Evolutionary conservation across 2,113 vertebrate genomes (phyloP), one percentile per base, ranked within the genome.

Genomic region (Boulengeromyrus knoepffleri): DNA sequence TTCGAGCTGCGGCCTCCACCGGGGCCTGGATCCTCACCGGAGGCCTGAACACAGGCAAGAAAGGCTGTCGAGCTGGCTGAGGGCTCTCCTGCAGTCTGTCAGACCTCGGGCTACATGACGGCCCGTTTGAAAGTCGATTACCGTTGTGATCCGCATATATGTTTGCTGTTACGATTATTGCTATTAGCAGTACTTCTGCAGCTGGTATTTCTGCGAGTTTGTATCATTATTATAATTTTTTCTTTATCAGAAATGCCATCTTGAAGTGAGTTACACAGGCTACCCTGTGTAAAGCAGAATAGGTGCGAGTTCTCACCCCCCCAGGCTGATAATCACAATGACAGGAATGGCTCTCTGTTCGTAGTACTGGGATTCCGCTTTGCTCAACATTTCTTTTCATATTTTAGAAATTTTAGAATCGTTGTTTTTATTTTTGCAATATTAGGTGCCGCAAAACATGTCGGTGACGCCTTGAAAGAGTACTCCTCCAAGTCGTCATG

Each of bases 11-110:
- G 42, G 97, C 99, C 91, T 99, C 99, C 93, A 99, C 99, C 0
- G 99, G 99, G 93, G 98, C 99, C 94, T 99, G 99, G 99, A 99
- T 99, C 93, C 95, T 99, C 95, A 99, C 99, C 70, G 98, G 98
- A 94, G 98, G 99, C 89, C 98, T 99, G 92, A 98, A 99, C 93
- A 99, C 98, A 93, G 99, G 99, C 97, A 95, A 94, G 90, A 6
- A 49, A 10, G 39, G 21, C 1, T 12, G 13, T n/a, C 7, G 17
- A 31, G 6, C 12, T 46, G 15, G 31, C 9, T 21, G 13, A 53
- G 17, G 17, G n/a, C 13, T 39, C 7, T 42, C 4, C 21, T 5
- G 36, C 1, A 0, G 15, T 53, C 85, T 53, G 3, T 66, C 12
- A 5, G 15, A 45, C 7, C n/a, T 88, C 2, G 8, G 53, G 24